Evolutionary conservation across 2,888 invertebrate genomes (phyloP), one percentile per base, ranked within the genome.

Genomic region (Folsomia manolachei): DNA sequence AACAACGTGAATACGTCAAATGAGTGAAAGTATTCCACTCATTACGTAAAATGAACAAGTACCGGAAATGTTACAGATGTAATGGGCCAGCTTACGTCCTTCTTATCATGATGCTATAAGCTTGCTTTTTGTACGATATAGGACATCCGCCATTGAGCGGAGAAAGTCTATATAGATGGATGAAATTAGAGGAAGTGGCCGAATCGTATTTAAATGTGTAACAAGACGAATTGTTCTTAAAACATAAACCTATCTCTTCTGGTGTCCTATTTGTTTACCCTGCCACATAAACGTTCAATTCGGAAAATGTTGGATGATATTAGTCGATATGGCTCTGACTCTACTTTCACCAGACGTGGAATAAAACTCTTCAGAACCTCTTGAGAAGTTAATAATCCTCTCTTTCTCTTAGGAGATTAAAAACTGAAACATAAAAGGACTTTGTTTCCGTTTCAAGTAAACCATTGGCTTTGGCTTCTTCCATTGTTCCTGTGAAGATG

Each of bases 341-440:
- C n/a, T n/a, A n/a, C n/a, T n/a, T n/a, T n/a, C n/a, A n/a, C n/a
- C n/a, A n/a, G n/a, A n/a, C n/a, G n/a, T n/a, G n/a, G n/a, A n/a
- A n/a, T n/a, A n/a, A n/a, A n/a, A n/a, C 39, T 39, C 39, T 39
- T 39, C 14, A n/a, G n/a, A 67, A 52, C 56, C 69, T 75, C 64
- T 61, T 66, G 66, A 72, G 71, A 75, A 72, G 72, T 75, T 75
- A 72, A 72, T 75, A 72, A 75, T 72, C 69, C 66, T 69, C 51
- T 72, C 71, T 65, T 61, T 71, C 61, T 75, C 60, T 69, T 56
- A 39, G 71, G 70, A 69, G 75, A 75, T 75, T 75, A 72, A 71
- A 75, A 72, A 72, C 63, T 21, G 63, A 64, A 71, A 63, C 67
- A 53, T 67, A 67, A 67, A 67, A 67, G 67, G 24, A 26, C 63